Evolutionary conservation across 2,888 invertebrate species (phyloP).

Genomic region (Conops quadrifasciatus): DNA sequence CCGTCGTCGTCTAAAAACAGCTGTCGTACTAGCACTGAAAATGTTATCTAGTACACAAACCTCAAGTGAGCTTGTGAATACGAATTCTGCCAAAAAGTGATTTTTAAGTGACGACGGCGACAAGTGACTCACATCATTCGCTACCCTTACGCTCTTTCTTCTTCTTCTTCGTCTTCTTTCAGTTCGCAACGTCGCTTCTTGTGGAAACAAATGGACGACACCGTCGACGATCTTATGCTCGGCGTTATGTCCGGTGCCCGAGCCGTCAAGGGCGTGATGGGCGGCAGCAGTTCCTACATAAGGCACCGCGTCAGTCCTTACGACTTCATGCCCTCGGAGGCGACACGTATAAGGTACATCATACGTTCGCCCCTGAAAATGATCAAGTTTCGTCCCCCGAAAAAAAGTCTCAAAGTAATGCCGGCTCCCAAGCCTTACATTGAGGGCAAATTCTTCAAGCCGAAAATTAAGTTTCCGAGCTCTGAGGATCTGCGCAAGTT

Average conservation of each 20-base stretch:
- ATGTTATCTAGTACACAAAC: no score
- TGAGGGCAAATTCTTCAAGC: slow-evolving; percentile 28
- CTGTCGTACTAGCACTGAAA: no score
- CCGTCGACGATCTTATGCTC: slow-evolving; percentile 54
- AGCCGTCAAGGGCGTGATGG: slow-evolving; percentile 57
- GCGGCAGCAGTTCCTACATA: slow-evolving; percentile 45
- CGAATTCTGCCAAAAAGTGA: no score
- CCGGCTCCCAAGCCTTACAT: slow-evolving; percentile 47
- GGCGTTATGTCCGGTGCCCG: slow-evolving; percentile 56
- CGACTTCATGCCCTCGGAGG: slow-evolving; percentile 55
- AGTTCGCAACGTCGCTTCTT: slow-evolving; percentile 63
- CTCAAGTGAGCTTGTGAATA: no score
- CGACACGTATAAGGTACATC: slow-evolving; percentile 57
- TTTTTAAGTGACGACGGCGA: no score
- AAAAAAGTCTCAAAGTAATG: slow-evolving; percentile 52
- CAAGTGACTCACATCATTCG: no score
- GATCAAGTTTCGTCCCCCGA: slow-evolving; percentile 54
- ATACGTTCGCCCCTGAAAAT: slow-evolving; percentile 58
- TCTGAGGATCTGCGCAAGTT: slow-evolving; percentile 50
- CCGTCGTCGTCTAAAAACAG: no score
- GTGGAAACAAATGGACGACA: slow-evolving; percentile 63
- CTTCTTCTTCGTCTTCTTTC: slow-evolving; percentile 6
- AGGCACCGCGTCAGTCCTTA: slow-evolving; percentile 38
- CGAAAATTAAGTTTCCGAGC: slow-evolving; percentile 43
- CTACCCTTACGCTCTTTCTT: not conserved